Evolutionary conservation across 2,113 vertebrate genomes (phyloP).

Genomic region (Oryzias javanicus): DNA sequence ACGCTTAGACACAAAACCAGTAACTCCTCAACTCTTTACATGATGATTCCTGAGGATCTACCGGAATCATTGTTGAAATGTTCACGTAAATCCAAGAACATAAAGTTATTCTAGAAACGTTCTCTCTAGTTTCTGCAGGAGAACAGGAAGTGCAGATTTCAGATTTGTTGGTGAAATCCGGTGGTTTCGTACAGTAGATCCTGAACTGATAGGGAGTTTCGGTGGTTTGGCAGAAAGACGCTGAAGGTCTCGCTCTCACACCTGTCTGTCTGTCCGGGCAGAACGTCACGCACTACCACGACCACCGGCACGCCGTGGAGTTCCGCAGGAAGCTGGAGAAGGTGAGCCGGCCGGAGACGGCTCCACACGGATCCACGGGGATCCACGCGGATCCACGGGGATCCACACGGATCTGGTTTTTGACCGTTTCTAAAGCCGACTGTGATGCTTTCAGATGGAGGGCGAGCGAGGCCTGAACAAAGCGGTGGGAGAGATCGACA

Average conservation of each 20-base stretch:
- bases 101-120: no score
- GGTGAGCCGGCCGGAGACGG: constrained; percentile 26
- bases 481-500: constrained; percentile 60
- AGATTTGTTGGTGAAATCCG: no score
- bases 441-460: constrained; percentile 43
- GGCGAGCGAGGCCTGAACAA: constrained; percentile 38
- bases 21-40: no score
- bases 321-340: constrained; percentile 50
- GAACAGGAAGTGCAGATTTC: no score
- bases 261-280: constrained; percentile 37
- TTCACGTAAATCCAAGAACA: no score
- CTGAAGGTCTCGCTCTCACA: neutral
- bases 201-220: constrained; percentile 9
- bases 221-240: constrained; percentile 17
- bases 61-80: no score
- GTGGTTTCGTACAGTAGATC: constrained; percentile 24
- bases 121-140: no score
- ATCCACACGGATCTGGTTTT: no score
- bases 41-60: no score
- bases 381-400: no score
- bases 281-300: constrained; percentile 54
- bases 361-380: no score
- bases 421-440: neutral
- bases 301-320: constrained; percentile 45
- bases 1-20: no score